Base-by-base conservation (phyloP, 2,113 vertebrate genomes). In the Callorhinus ursinus region DNA sequence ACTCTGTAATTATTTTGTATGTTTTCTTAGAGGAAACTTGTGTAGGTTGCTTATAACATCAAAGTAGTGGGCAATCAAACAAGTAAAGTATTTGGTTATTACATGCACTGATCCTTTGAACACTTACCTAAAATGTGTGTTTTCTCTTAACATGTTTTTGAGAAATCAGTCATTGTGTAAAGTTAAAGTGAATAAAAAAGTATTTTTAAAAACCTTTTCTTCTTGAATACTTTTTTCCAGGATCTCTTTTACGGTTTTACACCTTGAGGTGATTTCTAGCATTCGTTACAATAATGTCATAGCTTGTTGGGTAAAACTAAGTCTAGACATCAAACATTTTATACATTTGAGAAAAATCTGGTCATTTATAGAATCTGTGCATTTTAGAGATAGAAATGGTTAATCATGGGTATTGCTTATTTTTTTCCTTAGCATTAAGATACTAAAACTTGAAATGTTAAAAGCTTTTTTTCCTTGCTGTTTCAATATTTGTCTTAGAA, bases 401-500 rank as follows among this genome's bases (percentile, higher is more conserved):
- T 39, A 90, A 95, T 42, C 6, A 19, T 95, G 22, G 13, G 22
- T 77, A 61, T 79, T 93, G 36, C 33, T 93, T 96, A 8, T 65
- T 28, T 80, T 81, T 91, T 96, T 81, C n/a, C 46, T 96, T 74
- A 8, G 4, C 19, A 65, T 96, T 53, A 82, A 86, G 65, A 79
- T 88, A 80, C 24, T 83, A 92, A 93, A 85, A 87, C 46, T 76
- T 87, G 49, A 92, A 80, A 79, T 88, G 21, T 84, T 84, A 53
- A 81, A 96, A 67, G 22, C 46, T 77, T 7, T 77, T 85, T 95
- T 13, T 13, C 96, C 24, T 11, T 24, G 42, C 26, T 53, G 71
- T 91, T 18, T 83, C 26, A 36, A 1, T 97, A 97, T 36, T 74
- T 14, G 5, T 92, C 83, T 80, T 97, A 76, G 77, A 95, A 97